A percentile compares a stretch with the other conserved stretches of the same genome.
These are phyloP conservation scores for Homarus gammarus DNA, from an alignment of 2,888 invertebrate species.

Conservation along the genomic window DNA sequence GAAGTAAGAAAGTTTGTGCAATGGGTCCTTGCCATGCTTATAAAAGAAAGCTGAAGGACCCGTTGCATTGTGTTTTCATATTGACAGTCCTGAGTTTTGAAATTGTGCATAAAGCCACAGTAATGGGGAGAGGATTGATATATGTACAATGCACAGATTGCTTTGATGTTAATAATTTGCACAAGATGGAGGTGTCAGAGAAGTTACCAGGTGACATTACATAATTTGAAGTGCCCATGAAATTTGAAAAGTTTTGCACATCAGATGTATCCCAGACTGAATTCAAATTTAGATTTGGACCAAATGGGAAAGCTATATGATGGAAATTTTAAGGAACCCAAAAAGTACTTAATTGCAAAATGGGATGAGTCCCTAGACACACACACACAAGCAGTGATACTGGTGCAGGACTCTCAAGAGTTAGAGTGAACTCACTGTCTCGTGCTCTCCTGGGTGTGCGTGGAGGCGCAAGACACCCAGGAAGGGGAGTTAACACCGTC, in stretches of 20 bases:
- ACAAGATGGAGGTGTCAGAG: background rate
- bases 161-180: background rate
- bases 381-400: constrained; percentile 15
- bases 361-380: constrained; percentile 10
- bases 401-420: constrained; percentile 9
- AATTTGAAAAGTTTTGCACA: constrained; percentile 8
- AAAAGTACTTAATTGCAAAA: background rate
- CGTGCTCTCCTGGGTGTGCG: constrained; percentile 25
- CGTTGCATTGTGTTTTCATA: constrained; percentile 13
- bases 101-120: constrained; percentile 29
- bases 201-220: constrained; percentile 5
- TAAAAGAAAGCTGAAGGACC: constrained; percentile 65
- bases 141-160: background rate
- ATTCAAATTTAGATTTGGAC: background rate
- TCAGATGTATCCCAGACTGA: no score
- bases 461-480: constrained; percentile 13
- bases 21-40: constrained; percentile 60
- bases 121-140: background rate
- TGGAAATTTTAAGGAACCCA: background rate
- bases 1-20: constrained; percentile 16
- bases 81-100: constrained; percentile 4
- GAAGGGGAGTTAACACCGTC: constrained; percentile 9
- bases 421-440: background rate
- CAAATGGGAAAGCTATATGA: background rate
- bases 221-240: background rate